Conservation (phyloP, 2,113 vertebrate species). For the Peromyscus californicus region DNA sequence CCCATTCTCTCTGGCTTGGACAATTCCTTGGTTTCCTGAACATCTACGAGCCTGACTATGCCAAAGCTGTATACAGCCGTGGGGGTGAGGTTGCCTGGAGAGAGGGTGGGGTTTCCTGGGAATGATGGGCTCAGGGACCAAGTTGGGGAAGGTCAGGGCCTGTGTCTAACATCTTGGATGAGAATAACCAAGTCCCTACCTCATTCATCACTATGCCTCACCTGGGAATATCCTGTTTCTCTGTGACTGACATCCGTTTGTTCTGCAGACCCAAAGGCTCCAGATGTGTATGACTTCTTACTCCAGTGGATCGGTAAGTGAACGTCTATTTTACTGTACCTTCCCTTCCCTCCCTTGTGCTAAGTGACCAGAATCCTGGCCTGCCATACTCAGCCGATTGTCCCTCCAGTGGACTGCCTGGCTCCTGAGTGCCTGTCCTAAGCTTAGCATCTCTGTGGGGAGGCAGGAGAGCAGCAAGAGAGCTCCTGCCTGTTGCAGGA, state of each 20-base stretch:
- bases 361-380: neutral
- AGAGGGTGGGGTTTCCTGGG: constrained; percentile 3
- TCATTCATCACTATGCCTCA: neutral
- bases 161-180: neutral
- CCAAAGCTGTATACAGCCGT: constrained; percentile 87
- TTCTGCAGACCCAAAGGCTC: constrained; percentile 89
- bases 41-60: constrained; percentile 92
- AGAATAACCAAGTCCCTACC: neutral
- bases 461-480: neutral
- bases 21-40: constrained; percentile 84
- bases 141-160: neutral
- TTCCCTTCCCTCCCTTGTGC: neutral
- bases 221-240: neutral
- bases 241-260: neutral
- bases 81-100: constrained; percentile 71
- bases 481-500: neutral
- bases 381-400: neutral
- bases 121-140: neutral
- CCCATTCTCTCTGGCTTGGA: constrained; percentile 89
- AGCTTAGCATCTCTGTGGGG: neutral
- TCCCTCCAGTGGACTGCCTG: neutral
- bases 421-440: neutral
- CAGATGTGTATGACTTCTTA: constrained; percentile 85
- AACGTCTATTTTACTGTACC: neutral
- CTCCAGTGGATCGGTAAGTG: constrained; percentile 90